These are phyloP conservation scores for Decapterus maruadsi DNA, from an alignment of 2,797 vertebrate species.

Conservation along the genomic window DNA sequence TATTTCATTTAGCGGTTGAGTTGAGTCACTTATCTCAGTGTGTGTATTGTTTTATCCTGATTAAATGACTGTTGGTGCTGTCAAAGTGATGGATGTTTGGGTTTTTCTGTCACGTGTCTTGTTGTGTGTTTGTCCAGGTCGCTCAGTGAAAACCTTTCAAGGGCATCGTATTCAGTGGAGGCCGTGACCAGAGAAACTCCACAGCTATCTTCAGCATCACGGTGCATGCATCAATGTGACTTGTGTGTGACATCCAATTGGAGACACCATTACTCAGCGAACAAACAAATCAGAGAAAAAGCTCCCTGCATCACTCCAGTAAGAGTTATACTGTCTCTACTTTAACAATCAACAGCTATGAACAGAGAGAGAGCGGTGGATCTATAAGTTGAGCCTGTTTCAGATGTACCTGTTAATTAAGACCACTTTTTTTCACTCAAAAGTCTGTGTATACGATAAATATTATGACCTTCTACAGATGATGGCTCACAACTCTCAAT, in stretches of 20 bases:
- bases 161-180: slow-evolving; percentile 15
- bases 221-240: not conserved
- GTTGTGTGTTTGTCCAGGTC: not conserved
- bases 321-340: not conserved
- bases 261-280: not conserved
- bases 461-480: not conserved
- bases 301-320: too few relatives aligned
- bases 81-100: not conserved
- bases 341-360: not conserved
- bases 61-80: not conserved
- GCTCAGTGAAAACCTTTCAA: not conserved
- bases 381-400: not conserved
- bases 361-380: not conserved
- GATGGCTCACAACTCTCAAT: not conserved
- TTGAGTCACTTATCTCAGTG: not conserved
- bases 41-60: not conserved
- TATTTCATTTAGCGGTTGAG: too few relatives aligned
- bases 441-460: slow-evolving; percentile 5
- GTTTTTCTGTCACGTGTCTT: not conserved
- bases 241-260: not conserved
- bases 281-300: not conserved
- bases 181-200: not conserved
- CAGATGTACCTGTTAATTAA: not conserved
- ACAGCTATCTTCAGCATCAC: not conserved
- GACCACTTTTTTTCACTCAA: not conserved